phyloP scores from a whole-genome alignment of 2,888 invertebrate species.

The Pocota personata region DNA sequence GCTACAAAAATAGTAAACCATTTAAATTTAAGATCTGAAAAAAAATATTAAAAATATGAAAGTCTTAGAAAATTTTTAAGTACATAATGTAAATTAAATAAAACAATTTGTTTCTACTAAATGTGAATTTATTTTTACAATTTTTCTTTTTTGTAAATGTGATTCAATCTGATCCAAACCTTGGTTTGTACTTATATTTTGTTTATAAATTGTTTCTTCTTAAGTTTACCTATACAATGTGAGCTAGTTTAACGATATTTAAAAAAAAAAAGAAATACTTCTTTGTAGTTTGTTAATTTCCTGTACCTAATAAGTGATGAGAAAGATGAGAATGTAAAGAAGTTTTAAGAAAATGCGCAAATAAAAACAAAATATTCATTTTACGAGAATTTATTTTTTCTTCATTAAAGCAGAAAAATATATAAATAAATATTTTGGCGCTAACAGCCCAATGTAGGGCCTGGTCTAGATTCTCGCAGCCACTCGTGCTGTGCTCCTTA shows the following conservation, averaged over 20 bases:
- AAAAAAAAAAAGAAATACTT: not conserved
- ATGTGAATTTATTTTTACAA: not conserved
- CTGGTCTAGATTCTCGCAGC: no score
- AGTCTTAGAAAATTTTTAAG: constrained; percentile 32
- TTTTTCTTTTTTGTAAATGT: constrained; percentile 26
- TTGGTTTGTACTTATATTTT: constrained; percentile 10
- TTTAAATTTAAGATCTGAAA: constrained; percentile 16
- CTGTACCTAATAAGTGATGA: constrained; percentile 39
- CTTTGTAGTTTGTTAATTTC: constrained; percentile 25
- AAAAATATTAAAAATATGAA: not conserved
- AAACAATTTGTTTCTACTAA: constrained; percentile 10
- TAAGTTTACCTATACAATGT: constrained; percentile 10
- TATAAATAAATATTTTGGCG: no score
- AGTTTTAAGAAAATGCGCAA: constrained; percentile 49
- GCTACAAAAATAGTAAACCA: constrained; percentile 18
- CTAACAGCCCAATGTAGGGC: no score
- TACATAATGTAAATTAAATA: not conserved
- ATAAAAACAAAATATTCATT: constrained; percentile 63
- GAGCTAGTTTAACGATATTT: not conserved
- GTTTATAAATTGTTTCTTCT: constrained; percentile 6
- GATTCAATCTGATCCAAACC: constrained; percentile 7
- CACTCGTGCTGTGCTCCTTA: no score
- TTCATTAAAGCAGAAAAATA: not conserved
- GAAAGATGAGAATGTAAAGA: constrained; percentile 31
- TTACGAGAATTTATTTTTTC: constrained; percentile 1